A percentile compares a stretch with the other conserved stretches of the same genome.
Evolutionary conservation across 2,888 invertebrate species (phyloP).

Genomic region (Parthenolecanium corni): DNA sequence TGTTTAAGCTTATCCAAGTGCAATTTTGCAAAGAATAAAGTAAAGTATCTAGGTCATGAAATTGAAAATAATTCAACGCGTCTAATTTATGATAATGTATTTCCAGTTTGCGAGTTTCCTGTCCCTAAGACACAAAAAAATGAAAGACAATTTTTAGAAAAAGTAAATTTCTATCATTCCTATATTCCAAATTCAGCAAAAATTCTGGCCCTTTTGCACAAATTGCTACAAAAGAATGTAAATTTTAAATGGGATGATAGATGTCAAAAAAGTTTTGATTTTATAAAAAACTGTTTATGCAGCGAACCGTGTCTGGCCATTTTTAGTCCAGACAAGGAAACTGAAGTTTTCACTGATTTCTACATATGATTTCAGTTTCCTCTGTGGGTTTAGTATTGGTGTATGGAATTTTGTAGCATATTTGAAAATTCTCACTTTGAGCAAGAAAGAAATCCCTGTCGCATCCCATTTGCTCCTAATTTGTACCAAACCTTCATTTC

Average conservation of each 20-base stretch:
- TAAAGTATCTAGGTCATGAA: constrained; percentile 22
- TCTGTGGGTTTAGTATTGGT: no score
- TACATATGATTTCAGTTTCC: no score
- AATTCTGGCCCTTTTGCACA: constrained; percentile 13
- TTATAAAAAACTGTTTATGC: constrained; percentile 27
- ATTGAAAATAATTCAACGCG: constrained; percentile 14
- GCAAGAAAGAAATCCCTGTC: no score
- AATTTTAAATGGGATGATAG: constrained; percentile 31
- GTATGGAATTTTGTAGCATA: no score
- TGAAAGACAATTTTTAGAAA: constrained; percentile 22
- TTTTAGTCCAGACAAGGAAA: constrained; percentile 30
- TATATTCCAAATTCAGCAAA: constrained; percentile 17
- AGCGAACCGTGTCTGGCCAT: no score
- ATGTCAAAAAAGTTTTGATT: constrained; percentile 30
- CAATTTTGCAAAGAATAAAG: constrained; percentile 1
- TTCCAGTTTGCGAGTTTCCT: constrained; percentile 14
- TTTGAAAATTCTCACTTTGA: no score
- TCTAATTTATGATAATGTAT: constrained; percentile 18
- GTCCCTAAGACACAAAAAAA: constrained; percentile 15
- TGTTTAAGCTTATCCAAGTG: constrained; percentile 15
- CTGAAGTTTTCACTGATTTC: constrained; percentile 32
- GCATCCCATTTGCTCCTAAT: no score
- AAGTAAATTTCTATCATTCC: constrained; percentile 26
- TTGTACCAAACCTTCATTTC: no score
- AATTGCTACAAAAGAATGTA: constrained; percentile 28